phyloP scores from a whole-genome alignment of 2,797 vertebrate genomes.

The Rhadinocentrus ornatus region DNA sequence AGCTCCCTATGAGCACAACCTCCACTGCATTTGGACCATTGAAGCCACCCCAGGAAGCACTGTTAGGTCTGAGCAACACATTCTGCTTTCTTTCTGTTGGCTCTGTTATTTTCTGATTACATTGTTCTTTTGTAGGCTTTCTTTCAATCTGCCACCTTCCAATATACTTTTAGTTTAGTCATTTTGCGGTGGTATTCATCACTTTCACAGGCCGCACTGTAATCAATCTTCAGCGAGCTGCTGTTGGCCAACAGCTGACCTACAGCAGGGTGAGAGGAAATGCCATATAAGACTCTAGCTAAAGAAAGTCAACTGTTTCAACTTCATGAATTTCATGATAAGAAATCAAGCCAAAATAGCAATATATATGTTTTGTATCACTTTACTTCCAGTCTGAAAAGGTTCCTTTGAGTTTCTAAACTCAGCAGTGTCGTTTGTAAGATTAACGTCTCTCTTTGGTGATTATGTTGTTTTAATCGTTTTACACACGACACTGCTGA shows the following conservation, averaged over 20 bases:
- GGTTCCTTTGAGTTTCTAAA: neutral
- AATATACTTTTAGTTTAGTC: slow-evolving; percentile 63
- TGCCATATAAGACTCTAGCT: slow-evolving; percentile 28
- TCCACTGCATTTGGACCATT: slow-evolving; percentile 96
- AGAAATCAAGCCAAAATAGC: slow-evolving; percentile 33
- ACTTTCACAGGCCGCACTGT: slow-evolving; percentile 63
- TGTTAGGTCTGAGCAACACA: slow-evolving; percentile 87
- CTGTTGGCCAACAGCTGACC: slow-evolving; percentile 55
- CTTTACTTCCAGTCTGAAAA: neutral
- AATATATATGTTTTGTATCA: too few relatives aligned
- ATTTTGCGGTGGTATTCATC: slow-evolving; percentile 66
- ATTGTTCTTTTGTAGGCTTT: slow-evolving; percentile 54
- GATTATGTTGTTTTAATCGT: too few relatives aligned
- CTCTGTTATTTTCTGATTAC: slow-evolving; percentile 57
- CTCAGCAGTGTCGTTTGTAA: too few relatives aligned
- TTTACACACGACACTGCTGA: too few relatives aligned
- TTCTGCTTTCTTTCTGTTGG: slow-evolving; percentile 21
- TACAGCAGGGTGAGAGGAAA: slow-evolving; percentile 47
- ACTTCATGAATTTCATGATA: neutral
- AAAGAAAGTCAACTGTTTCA: slow-evolving; percentile 25
- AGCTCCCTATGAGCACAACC: slow-evolving; percentile 95
- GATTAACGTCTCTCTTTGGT: too few relatives aligned
- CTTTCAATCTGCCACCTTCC: slow-evolving; percentile 65
- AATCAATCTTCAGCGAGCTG: slow-evolving; percentile 66
- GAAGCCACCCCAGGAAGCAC: slow-evolving; percentile 95